These are phyloP conservation scores for Leptoclinus maculatus DNA, from an alignment of 2,797 vertebrate species.

Conservation along the genomic window DNA sequence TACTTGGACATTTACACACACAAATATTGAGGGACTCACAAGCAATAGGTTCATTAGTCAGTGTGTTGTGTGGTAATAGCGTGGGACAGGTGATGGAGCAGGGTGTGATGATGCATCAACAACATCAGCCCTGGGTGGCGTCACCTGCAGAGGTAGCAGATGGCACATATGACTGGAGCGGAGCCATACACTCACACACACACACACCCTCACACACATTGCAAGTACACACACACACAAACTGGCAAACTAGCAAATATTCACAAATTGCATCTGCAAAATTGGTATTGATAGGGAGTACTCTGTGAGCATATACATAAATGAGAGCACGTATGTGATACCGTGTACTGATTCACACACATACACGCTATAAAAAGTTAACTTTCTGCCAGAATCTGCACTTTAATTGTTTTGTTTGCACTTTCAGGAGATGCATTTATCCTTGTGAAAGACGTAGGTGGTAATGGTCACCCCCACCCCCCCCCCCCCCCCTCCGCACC, in stretches of 20 bases:
- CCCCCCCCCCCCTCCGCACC: not conserved
- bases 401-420: conserved; percentile 19
- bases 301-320: not conserved
- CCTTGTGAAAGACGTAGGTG: conserved; percentile 2
- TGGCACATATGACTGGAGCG: conserved; percentile 83
- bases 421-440: conserved; percentile 21
- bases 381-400: conserved; percentile 35
- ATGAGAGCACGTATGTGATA: conserved; percentile 17
- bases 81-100: conserved; percentile 84
- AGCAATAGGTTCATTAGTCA: conserved; percentile 75
- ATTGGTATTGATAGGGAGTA: not conserved
- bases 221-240: not conserved
- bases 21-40: conserved; percentile 12
- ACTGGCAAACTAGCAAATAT: conserved; percentile 28
- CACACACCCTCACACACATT: conserved; percentile 12
- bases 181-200: conserved; percentile 47
- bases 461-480: not conserved
- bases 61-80: conserved; percentile 75
- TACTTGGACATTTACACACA: conserved; percentile 21
- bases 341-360: not conserved
- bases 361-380: conserved; percentile 25
- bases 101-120: conserved; percentile 86
- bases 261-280: not conserved
- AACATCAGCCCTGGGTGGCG: conserved; percentile 83
- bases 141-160: conserved; percentile 86